Conservation (phyloP, 2,797 vertebrate species). For the Arnoldichthys spilopterus region DNA sequence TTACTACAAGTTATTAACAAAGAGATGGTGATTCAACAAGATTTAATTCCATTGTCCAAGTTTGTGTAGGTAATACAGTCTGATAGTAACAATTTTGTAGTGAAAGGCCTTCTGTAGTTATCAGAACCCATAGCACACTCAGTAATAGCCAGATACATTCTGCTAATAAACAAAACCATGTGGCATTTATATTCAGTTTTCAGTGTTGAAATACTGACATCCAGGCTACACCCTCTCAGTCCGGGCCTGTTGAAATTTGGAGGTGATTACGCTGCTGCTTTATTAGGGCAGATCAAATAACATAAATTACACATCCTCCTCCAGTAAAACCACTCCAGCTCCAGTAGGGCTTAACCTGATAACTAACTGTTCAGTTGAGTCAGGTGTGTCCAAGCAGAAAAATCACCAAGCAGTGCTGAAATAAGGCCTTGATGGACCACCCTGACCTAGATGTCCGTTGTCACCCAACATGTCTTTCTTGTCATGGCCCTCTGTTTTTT, state of each 20-base stretch:
- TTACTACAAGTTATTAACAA: not conserved
- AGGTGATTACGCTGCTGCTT: not conserved
- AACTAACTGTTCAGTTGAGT: not conserved
- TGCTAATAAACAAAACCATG: too few relatives aligned
- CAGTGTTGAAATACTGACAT: too few relatives aligned
- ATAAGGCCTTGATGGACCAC: not conserved
- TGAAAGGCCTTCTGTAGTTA: not conserved
- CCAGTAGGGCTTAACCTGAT: not conserved
- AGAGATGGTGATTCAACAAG: too few relatives aligned
- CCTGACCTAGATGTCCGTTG: not conserved
- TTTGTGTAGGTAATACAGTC: too few relatives aligned
- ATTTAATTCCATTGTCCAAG: too few relatives aligned
- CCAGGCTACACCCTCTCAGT: too few relatives aligned
- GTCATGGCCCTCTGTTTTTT: not conserved
- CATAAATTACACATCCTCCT: too few relatives aligned
- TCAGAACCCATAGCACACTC: too few relatives aligned
- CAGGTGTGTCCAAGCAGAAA: not conserved
- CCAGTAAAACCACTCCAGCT: not conserved
- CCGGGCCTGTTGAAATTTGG: too few relatives aligned
- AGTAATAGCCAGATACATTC: too few relatives aligned
- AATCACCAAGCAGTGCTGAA: not conserved
- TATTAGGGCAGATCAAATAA: not conserved
- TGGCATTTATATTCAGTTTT: too few relatives aligned
- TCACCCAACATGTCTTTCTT: conserved; percentile 3
- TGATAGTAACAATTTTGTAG: not conserved